Conservation (phyloP, 2,888 invertebrate genomes). For the Physocephala rufipes region DNA sequence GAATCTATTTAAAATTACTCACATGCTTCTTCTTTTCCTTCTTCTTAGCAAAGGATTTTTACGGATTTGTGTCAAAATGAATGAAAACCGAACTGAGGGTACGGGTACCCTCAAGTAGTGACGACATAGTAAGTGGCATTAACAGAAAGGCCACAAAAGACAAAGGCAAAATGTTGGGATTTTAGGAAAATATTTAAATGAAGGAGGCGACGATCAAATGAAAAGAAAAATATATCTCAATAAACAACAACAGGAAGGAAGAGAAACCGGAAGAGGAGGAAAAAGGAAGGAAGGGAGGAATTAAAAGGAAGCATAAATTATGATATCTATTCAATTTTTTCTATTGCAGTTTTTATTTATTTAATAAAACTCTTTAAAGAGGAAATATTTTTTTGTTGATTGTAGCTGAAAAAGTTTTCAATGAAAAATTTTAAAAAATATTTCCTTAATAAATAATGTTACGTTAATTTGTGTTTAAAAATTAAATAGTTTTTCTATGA, state of each 20-base stretch:
- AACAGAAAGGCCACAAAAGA: not conserved
- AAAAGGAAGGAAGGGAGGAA: not conserved
- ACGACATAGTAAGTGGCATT: too few species aligned
- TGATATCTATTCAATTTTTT: not conserved
- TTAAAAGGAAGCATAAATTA: not conserved
- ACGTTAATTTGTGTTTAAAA: too few species aligned
- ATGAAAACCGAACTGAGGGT: not conserved
- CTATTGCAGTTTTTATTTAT: not conserved
- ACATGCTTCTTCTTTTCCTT: too few species aligned
- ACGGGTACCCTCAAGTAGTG: too few species aligned
- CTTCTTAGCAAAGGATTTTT: constrained; percentile 25
- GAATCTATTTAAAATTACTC: constrained; percentile 29
- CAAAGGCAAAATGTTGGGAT: not conserved
- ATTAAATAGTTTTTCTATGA: too few species aligned
- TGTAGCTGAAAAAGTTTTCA: not conserved
- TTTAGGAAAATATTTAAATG: not conserved
- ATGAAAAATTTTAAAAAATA: not conserved
- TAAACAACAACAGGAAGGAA: too few species aligned
- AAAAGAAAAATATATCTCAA: not conserved
- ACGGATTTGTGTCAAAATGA: constrained; percentile 27
- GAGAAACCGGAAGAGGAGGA: not conserved
- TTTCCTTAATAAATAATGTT: too few species aligned
- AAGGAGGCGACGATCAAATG: not conserved
- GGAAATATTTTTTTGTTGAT: not conserved
- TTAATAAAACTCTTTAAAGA: not conserved